These are phyloP conservation scores for Nothoprocta pentlandii DNA, from an alignment of 2,113 vertebrate species.

Conservation along the genomic window DNA sequence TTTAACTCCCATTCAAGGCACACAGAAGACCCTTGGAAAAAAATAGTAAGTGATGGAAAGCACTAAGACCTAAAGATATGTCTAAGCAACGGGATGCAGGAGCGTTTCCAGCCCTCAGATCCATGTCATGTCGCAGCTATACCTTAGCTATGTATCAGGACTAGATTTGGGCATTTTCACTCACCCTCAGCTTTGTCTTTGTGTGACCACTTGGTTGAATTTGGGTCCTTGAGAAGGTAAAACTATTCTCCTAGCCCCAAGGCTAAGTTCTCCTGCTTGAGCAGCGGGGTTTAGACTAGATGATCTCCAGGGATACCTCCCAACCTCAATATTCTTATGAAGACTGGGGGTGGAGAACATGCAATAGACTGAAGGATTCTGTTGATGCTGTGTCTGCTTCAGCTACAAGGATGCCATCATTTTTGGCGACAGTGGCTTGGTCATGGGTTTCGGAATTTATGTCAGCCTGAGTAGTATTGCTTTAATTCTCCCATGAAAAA, in stretches of 20 bases:
- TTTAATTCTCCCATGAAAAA: background rate
- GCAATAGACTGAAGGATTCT: background rate
- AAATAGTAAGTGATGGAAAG: background rate
- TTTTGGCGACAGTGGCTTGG: background rate
- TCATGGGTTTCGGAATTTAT: background rate
- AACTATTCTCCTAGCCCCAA: background rate
- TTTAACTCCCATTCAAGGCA: background rate
- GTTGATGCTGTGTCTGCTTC: background rate
- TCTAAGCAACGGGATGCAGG: background rate
- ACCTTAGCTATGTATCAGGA: background rate
- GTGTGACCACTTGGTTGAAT: background rate
- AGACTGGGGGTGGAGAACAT: background rate
- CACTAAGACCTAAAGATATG: background rate
- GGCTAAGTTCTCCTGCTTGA: too few species aligned
- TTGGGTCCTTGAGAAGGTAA: accelerated
- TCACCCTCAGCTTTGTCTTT: background rate
- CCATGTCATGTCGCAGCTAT: background rate
- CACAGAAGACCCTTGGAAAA: background rate
- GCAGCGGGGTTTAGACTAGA: too few species aligned
- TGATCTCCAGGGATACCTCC: too few species aligned
- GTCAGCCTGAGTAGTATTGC: background rate
- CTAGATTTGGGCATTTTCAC: background rate
- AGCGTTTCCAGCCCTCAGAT: background rate
- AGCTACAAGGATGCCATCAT: background rate
- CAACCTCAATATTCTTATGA: too few species aligned